These are phyloP conservation scores for Dicroscelio sp. DNA, from an alignment of 2,888 invertebrate species.

Conservation along the genomic window DNA sequence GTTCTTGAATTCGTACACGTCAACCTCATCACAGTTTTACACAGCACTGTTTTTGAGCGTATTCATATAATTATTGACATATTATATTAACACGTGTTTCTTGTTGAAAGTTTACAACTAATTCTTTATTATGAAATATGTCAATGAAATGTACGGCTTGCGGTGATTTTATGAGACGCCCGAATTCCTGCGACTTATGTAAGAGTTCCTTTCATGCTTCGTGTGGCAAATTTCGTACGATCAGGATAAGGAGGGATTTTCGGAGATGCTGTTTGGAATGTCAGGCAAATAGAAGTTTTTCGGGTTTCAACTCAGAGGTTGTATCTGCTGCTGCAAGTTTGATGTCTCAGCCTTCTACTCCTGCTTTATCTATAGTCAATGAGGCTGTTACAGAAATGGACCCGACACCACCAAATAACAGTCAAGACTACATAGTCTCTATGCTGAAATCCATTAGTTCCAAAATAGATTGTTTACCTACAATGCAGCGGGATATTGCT, in stretches of 20 bases:
- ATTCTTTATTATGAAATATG: no score
- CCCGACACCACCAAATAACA: neutral
- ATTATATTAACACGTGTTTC: no score
- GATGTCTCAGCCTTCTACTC: no score
- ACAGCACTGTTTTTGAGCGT: no score
- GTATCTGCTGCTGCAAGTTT: no score
- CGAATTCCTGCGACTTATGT: neutral
- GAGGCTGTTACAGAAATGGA: neutral
- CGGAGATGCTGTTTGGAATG: neutral
- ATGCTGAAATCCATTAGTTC: neutral
- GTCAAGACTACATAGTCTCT: neutral
- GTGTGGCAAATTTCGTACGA: neutral
- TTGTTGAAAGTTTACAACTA: no score
- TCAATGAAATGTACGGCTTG: neutral
- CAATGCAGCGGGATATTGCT: neutral
- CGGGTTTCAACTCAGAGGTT: no score
- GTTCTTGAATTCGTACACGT: no score
- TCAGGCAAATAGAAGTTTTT: no score
- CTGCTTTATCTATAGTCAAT: no score
- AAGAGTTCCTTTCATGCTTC: neutral
- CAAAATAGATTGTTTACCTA: slow-evolving; percentile 2
- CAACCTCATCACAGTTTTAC: no score
- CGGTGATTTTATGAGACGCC: neutral
- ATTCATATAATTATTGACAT: no score
- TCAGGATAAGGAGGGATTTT: neutral